Conservation (phyloP, 2,113 vertebrate genomes). For the Fregata magnificens region DNA sequence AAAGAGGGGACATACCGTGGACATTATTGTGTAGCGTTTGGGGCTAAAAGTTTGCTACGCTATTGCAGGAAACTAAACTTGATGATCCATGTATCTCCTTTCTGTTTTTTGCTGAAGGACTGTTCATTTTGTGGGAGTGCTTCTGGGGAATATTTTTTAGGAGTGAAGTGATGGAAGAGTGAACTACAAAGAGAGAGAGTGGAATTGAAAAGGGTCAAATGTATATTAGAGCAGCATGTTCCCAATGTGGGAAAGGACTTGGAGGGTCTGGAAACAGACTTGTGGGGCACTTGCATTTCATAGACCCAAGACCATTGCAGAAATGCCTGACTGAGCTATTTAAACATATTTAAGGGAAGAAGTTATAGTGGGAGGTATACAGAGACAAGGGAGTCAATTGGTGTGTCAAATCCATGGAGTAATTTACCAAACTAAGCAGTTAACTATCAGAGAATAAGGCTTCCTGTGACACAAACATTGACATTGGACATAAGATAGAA, state of each 20-base stretch:
- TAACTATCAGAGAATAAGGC: neutral
- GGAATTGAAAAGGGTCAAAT: neutral
- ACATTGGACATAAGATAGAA: neutral
- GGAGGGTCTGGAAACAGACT: neutral
- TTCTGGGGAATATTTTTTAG: neutral
- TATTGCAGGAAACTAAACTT: neutral
- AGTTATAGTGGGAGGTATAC: neutral
- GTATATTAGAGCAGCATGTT: neutral
- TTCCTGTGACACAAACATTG: neutral
- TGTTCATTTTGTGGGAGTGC: neutral
- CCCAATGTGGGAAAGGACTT: neutral
- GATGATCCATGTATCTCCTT: neutral
- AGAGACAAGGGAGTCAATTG: neutral
- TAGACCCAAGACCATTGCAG: fast-evolving
- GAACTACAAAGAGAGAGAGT: neutral
- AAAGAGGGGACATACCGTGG: neutral
- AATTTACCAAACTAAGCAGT: neutral
- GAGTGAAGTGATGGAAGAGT: neutral
- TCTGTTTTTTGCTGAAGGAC: neutral
- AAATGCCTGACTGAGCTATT: neutral
- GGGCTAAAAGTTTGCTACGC: neutral
- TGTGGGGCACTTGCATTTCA: neutral
- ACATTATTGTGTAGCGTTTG: neutral
- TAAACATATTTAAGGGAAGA: neutral
- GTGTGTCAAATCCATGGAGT: neutral